Base-by-base conservation (phyloP, 2,113 vertebrate species). In the Solea solea region DNA sequence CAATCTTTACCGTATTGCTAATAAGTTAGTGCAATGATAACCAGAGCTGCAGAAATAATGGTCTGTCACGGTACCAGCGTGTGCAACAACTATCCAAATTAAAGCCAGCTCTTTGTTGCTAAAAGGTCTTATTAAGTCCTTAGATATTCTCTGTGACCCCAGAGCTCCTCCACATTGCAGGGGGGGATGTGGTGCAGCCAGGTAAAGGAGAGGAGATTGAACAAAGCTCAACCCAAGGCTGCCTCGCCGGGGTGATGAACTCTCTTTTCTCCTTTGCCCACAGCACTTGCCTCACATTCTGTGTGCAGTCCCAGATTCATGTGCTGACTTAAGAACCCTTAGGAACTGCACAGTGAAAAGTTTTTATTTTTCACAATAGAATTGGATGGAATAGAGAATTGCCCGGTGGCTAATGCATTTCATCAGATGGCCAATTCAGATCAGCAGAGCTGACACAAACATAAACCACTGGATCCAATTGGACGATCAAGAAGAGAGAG, bases 151-250 rank as follows among this genome's bases (percentile, higher is more conserved):
- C 14, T 67, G 40, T 2, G 25, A 81, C 78, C 46, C 16, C 64
- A 44, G 56, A 67, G 65, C 51, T 63, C 42, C 60, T 66, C 14
- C 0, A 0, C 52, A 63, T 76, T 81, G 63, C 62, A 53, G 41
- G 49, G 55, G 46, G 52, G 59, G 50, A 21, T 21, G 21, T 21
- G 71, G 45, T 4, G 14, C 57, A 54, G 52, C 54, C 76, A 80
- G 56, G 69, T 80, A 51, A 84, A 61, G 28, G 28, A 68, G 41
- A 56, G 74, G 80, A 78, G 68, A 82, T 56, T 82, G 81, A 88
- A 81, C 72, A 80, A 76, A 80, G 72, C 67, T 79, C 59, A 80
- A 77, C 77, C 74, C 41, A 53, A 65, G 79, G 64, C 78, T 64
- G 42, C 64, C 49, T 49, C 15, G 15, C 61, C 7, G n/a, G 2